These are phyloP conservation scores for Probosciger aterrimus DNA, from an alignment of 2,113 vertebrate species.

Conservation along the genomic window DNA sequence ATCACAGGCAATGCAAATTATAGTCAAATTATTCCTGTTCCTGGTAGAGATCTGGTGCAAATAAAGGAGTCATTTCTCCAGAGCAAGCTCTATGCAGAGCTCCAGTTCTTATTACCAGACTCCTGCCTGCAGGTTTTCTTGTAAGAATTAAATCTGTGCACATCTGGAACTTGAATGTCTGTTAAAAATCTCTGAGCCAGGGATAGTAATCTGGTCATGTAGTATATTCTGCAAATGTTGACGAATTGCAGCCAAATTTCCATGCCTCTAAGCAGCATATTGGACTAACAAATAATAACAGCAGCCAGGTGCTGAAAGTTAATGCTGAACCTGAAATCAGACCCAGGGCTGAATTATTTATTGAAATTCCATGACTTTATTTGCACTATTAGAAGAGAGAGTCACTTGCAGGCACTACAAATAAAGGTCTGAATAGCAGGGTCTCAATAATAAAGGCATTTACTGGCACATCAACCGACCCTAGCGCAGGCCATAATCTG, in stretches of 20 bases:
- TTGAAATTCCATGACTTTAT: conserved; percentile 79
- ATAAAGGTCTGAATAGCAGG: background rate
- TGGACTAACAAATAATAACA: conserved; percentile 33
- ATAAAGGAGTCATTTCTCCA: background rate
- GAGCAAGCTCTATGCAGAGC: background rate
- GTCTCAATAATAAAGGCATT: background rate
- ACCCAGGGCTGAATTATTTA: conserved; percentile 78
- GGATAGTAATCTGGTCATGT: background rate
- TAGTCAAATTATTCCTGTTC: conserved; percentile 4
- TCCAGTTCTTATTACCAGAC: background rate
- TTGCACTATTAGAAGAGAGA: conserved; percentile 23
- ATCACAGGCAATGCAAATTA: background rate
- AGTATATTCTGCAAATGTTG: conserved; percentile 29
- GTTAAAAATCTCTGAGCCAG: conserved; percentile 33
- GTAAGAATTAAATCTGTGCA: conserved; percentile 15
- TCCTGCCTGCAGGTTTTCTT: background rate
- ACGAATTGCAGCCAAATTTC: conserved; percentile 66
- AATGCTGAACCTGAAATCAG: conserved; percentile 68
- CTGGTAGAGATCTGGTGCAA: background rate
- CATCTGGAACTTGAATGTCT: conserved; percentile 37
- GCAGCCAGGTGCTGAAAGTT: conserved; percentile 72
- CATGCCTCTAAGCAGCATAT: conserved; percentile 4
- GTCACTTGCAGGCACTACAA: background rate
- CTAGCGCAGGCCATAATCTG: background rate
- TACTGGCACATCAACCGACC: background rate